Conservation (phyloP, 2,797 vertebrate genomes). For the Cynopterus sphinx region DNA sequence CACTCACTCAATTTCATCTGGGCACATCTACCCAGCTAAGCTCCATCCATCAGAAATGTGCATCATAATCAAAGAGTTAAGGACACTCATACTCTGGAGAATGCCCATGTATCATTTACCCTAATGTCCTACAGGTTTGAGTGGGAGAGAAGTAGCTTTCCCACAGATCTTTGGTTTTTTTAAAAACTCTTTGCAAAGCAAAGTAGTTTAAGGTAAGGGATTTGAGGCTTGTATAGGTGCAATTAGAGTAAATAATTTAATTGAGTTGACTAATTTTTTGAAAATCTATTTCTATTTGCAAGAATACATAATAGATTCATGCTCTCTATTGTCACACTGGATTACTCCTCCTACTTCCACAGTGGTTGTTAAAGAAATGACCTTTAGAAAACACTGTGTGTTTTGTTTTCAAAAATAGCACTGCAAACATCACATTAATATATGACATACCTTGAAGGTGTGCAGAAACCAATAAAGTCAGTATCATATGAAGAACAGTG, state of each 20-base stretch:
- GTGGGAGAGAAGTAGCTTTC: slow-evolving; percentile 33
- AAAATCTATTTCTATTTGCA: slow-evolving; percentile 50
- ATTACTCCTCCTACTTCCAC: slow-evolving; percentile 43
- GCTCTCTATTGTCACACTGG: slow-evolving; percentile 11
- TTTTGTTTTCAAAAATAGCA: slow-evolving; percentile 70
- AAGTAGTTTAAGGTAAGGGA: neutral
- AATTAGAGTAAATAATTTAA: slow-evolving; percentile 67
- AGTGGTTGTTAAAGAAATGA: slow-evolving; percentile 66
- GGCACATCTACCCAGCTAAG: neutral
- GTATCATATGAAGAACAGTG: neutral
- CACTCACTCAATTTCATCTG: slow-evolving; percentile 53
- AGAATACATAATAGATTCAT: neutral
- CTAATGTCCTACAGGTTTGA: neutral
- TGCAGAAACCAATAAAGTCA: slow-evolving; percentile 22
- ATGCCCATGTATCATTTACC: neutral
- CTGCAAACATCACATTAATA: slow-evolving; percentile 26
- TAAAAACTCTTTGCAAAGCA: slow-evolving; percentile 31
- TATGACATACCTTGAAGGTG: slow-evolving; percentile 45
- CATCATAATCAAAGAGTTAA: slow-evolving; percentile 3
- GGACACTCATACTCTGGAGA: slow-evolving; percentile 33
- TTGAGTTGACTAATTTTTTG: slow-evolving; percentile 52
- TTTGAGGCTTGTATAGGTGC: neutral
- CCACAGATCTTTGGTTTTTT: slow-evolving; percentile 25
- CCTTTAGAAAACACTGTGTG: slow-evolving; percentile 54
- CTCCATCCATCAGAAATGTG: slow-evolving; percentile 46